These are phyloP conservation scores for Gambelia wislizenii DNA, from an alignment of 2,797 vertebrate species.

Conservation along the genomic window DNA sequence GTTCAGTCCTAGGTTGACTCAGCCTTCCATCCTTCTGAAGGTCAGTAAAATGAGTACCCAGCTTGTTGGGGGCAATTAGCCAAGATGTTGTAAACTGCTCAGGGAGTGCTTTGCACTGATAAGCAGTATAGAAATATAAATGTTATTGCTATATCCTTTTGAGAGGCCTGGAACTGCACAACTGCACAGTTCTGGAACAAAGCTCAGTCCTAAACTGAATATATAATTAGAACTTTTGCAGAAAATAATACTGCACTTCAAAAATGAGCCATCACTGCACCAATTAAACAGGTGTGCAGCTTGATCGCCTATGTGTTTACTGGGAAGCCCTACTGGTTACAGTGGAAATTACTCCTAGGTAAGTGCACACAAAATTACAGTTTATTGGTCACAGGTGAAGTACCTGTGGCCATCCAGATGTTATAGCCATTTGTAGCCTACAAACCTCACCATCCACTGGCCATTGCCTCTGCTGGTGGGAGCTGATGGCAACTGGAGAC, in stretches of 20 bases:
- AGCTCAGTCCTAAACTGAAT: too few relatives aligned
- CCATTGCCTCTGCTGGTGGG: neutral
- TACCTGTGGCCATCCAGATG: neutral
- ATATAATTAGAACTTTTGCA: neutral
- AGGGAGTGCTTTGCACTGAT: too few relatives aligned
- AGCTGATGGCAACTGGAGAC: neutral
- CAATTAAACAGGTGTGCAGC: neutral
- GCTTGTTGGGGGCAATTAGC: too few relatives aligned
- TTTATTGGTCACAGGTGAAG: neutral
- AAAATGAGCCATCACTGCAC: neutral
- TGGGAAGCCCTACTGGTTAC: neutral
- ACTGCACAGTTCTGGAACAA: too few relatives aligned
- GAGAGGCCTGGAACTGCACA: too few relatives aligned
- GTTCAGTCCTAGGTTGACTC: too few relatives aligned
- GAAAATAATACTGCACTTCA: neutral
- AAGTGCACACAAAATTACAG: neutral
- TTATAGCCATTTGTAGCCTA: neutral
- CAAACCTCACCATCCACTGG: neutral
- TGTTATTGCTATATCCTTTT: too few relatives aligned
- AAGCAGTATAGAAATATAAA: too few relatives aligned
- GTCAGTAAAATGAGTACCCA: too few relatives aligned
- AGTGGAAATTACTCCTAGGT: neutral
- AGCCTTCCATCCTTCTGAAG: too few relatives aligned
- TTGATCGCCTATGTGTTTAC: neutral
- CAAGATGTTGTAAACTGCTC: too few relatives aligned